Evolutionary conservation across 2,888 invertebrate genomes (phyloP), one percentile per base, ranked within the genome.

Genomic region (Habrosyne pyritoides): DNA sequence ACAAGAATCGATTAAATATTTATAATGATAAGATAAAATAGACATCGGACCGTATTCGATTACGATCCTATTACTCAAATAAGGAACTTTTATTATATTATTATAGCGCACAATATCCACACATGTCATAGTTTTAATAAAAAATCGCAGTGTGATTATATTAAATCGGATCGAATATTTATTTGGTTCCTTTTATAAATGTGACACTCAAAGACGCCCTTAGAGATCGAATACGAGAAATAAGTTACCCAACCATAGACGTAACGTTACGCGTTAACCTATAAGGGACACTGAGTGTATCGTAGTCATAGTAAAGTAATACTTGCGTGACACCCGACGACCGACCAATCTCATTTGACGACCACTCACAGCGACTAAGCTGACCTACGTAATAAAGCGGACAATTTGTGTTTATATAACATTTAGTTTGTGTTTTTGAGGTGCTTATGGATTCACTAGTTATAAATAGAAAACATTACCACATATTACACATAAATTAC

Each of bases 91-190:
- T 46, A 64, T 42, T 42, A 42, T 42, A 57, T 56, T 62, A 62
- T 56, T 60, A 67, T 59, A 65, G 66, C 68, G 74, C 68, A 65
- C 69, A 60, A 61, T 63, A 60, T 66, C 79, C 87, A 87, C 90
- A 88, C 90, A 85, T 81, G 84, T 80, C 87, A 85, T 80, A 84
- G 86, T 81, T 89, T 90, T 88, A 82, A 70, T 80, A 80, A 83
- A 86, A 89, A 88, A 84, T 84, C 83, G 87, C 82, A 83, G 88
- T 87, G 89, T 88, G 80, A 73, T 28, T 77, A 66, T 57, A 57
- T 55, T 74, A 75, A 73, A 74, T 65, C 79, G 71, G 73, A 64
- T 75, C 67, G 63, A 69, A 57, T 59, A 63, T 18, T 36, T 58
- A 64, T 54, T 60, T 52, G 57, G 71, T 79, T 80, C 77, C 77